A percentile compares a stretch with the other conserved stretches of the same genome.
Conservation (phyloP, 2,888 invertebrate species). For the Macrosoma leucophasiata region DNA sequence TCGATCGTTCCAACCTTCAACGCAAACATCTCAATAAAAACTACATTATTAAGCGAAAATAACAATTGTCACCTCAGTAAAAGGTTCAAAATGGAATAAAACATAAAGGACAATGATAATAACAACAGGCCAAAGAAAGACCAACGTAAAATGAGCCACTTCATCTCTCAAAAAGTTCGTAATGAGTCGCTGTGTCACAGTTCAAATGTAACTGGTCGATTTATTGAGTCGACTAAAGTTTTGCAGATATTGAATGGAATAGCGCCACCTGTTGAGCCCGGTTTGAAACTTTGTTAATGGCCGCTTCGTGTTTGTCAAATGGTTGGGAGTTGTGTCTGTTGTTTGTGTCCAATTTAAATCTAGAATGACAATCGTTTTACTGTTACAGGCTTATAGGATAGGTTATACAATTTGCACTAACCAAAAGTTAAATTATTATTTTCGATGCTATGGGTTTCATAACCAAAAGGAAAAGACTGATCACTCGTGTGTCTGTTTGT, state of each 20-base stretch:
- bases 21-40: conserved; percentile 57
- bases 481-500: too few species aligned
- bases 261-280: conserved; percentile 67
- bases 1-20: conserved; percentile 52
- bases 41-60: conserved; percentile 36
- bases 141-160: conserved; percentile 43
- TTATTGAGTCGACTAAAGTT: conserved; percentile 29
- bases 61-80: conserved; percentile 28
- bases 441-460: too few species aligned
- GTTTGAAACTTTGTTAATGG: conserved; percentile 66
- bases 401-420: too few species aligned
- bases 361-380: too few species aligned
- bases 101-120: conserved; percentile 53
- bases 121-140: conserved; percentile 61
- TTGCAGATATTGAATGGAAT: conserved; percentile 51
- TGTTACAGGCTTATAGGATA: too few species aligned
- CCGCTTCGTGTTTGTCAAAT: conserved; percentile 47
- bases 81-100: conserved; percentile 50
- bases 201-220: conserved; percentile 50
- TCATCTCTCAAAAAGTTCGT: conserved; percentile 25
- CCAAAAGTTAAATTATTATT: too few species aligned
- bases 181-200: conserved; percentile 27
- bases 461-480: too few species aligned
- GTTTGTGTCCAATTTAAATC: conserved; percentile 26
- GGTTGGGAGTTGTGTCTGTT: conserved; percentile 35